Conservation (phyloP, 1,140 invertebrate genomes). For the Temnothorax curvispinosus region DNA sequence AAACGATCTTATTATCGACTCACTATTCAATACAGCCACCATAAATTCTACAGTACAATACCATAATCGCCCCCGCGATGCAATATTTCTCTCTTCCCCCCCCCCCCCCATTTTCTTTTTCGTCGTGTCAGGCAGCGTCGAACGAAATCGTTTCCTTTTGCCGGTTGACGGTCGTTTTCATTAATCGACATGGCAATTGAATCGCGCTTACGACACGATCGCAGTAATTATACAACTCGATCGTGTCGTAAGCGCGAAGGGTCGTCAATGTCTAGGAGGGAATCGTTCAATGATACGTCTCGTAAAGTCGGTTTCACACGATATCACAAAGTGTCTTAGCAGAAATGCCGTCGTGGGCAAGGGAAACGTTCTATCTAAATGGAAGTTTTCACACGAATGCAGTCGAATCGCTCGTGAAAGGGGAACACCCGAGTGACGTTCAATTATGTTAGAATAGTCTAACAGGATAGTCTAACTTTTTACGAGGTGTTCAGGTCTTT, state of each 20-base stretch:
- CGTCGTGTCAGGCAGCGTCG: too few relatives aligned
- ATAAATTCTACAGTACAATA: conserved; percentile 29
- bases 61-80: conserved; percentile 8
- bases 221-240: conserved; percentile 43
- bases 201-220: conserved; percentile 27
- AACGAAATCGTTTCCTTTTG: not conserved
- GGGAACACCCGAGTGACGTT: conserved; percentile 14
- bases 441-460: not conserved
- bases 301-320: conserved; percentile 33
- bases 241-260: not conserved
- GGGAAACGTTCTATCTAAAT: not conserved
- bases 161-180: not conserved
- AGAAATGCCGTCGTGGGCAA: not conserved
- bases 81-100: not conserved
- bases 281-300: conserved; percentile 5
- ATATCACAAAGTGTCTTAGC: not conserved
- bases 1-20: conserved; percentile 42
- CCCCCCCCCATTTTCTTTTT: not conserved
- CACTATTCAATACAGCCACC: conserved; percentile 18
- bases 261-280: not conserved
- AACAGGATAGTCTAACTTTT: not conserved
- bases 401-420: not conserved
- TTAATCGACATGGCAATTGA: conserved; percentile 29
- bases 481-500: not conserved
- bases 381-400: conserved; percentile 24